Evolutionary conservation across 2,113 vertebrate genomes (phyloP).

Genomic region (Nesogale talazaci): DNA sequence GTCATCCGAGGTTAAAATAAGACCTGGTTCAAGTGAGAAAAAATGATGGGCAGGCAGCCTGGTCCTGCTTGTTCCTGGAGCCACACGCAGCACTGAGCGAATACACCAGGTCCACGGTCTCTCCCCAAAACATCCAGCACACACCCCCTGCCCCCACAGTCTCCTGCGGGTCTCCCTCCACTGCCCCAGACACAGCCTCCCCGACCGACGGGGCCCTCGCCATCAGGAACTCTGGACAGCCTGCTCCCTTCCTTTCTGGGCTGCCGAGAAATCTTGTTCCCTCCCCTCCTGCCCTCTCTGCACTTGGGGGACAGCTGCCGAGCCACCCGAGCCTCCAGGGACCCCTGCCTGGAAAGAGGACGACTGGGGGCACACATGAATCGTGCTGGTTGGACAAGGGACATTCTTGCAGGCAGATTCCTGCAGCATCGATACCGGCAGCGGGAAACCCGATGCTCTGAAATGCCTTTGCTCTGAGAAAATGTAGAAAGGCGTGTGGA

Average conservation of each 20-base stretch:
- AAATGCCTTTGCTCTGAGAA: constrained; percentile 56
- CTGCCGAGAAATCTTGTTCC: background rate
- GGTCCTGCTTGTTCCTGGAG: constrained; percentile 41
- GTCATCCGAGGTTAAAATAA: constrained; percentile 80
- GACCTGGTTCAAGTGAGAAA: constrained; percentile 67
- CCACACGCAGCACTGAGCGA: background rate
- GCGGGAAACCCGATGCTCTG: constrained; percentile 33
- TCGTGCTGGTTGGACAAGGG: constrained; percentile 55
- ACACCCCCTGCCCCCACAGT: background rate
- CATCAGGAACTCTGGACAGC: background rate
- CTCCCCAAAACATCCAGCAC: background rate
- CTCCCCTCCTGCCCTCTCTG: background rate
- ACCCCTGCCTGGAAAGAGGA: background rate
- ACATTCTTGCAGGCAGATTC: constrained; percentile 55
- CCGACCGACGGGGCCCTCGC: background rate
- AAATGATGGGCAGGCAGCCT: constrained; percentile 56
- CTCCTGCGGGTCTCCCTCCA: background rate
- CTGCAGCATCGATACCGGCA: background rate
- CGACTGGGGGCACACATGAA: background rate
- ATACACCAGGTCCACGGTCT: background rate
- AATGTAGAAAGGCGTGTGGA: background rate
- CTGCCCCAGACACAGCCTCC: background rate
- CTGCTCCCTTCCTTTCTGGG: background rate
- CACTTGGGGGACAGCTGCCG: background rate
- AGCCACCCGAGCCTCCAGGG: background rate